A percentile compares a stretch with the other conserved stretches of the same genome.
Evolutionary conservation across 2,113 vertebrate species (phyloP).

Genomic region (Pangasianodon gigas): DNA sequence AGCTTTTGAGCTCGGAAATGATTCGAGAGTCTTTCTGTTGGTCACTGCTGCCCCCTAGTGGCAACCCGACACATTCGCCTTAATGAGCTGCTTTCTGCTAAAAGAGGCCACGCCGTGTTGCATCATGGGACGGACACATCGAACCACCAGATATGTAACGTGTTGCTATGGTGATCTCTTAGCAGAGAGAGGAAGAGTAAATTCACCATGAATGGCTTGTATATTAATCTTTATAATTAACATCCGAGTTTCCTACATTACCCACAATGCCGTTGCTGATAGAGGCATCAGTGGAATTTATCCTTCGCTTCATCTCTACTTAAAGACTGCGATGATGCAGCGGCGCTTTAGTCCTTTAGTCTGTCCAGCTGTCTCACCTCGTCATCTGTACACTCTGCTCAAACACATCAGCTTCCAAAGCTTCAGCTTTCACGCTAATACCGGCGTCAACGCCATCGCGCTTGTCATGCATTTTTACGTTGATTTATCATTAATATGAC

Average conservation of each 20-base stretch:
- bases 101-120: conserved; percentile 17
- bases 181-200: conserved; percentile 57
- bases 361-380: neutral
- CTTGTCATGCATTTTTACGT: no score
- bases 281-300: neutral
- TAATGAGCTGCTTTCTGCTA: neutral
- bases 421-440: neutral
- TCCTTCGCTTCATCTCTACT: neutral
- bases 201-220: neutral
- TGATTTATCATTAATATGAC: no score
- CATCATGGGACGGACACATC: conserved; percentile 66
- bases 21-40: conserved; percentile 30
- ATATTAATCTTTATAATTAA: neutral
- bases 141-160: conserved; percentile 74
- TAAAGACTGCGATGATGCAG: neutral
- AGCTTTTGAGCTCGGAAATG: neutral
- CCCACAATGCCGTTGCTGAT: neutral
- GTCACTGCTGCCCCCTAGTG: conserved; percentile 67
- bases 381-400: neutral
- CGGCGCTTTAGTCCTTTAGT: neutral
- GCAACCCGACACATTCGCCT: neutral
- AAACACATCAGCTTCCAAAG: neutral
- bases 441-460: neutral
- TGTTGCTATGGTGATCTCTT: conserved; percentile 80
- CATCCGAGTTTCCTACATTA: neutral